Conservation (phyloP, 2,797 vertebrate species). For the Galago senegalensis region DNA sequence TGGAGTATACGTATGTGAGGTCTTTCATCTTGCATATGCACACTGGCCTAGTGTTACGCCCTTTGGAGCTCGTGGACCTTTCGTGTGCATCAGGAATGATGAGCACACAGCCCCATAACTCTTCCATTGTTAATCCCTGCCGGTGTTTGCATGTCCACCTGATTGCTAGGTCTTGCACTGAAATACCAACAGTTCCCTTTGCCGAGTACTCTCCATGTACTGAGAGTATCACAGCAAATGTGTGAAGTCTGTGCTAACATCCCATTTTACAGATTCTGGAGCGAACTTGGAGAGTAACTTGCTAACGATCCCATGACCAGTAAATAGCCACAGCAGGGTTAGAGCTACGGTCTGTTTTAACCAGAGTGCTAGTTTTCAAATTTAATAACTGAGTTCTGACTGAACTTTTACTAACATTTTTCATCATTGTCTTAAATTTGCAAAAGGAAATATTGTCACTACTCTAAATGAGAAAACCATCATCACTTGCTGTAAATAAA, state of each 20-base stretch:
- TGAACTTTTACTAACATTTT: not conserved
- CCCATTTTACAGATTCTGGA: not conserved
- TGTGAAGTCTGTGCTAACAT: not conserved
- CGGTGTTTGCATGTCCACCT: not conserved
- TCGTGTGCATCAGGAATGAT: constrained; percentile 5
- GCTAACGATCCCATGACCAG: not conserved
- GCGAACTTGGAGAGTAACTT: not conserved
- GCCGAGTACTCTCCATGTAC: not conserved
- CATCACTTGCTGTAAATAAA: constrained; percentile 3
- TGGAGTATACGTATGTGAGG: not conserved
- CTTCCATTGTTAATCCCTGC: not conserved
- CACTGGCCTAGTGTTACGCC: not conserved
- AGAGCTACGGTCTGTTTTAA: not conserved
- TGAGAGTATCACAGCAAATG: not conserved
- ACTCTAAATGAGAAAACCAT: constrained; percentile 7
- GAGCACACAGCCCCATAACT: not conserved
- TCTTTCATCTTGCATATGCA: not conserved
- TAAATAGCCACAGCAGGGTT: not conserved
- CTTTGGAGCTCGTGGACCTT: not conserved
- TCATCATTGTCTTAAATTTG: constrained; percentile 48
- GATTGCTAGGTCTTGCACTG: not conserved
- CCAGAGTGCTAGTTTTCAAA: not conserved
- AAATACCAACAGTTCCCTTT: constrained; percentile 27
- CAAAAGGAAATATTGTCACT: not conserved
- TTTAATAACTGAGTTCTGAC: not conserved